Evolutionary conservation across 1,140 invertebrate species (phyloP).

Genomic region (Tetramorium alpestre): DNA sequence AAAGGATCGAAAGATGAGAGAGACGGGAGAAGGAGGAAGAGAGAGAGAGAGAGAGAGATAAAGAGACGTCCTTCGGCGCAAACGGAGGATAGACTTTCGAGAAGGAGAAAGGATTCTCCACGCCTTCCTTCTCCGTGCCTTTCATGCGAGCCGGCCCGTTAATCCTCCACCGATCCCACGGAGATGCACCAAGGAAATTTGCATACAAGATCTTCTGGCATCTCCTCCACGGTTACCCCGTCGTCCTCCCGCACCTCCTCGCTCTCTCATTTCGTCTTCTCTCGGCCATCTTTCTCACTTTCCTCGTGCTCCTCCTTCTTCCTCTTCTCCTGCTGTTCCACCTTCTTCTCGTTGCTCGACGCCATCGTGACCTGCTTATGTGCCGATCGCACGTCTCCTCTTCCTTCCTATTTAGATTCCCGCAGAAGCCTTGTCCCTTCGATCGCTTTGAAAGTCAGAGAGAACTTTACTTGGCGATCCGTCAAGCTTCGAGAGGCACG

Average conservation of each 20-base stretch:
- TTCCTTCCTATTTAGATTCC: slow-evolving; percentile 43
- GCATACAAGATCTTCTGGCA: slow-evolving; percentile 86
- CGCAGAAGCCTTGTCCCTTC: slow-evolving; percentile 11
- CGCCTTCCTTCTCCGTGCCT: slow-evolving; percentile 75
- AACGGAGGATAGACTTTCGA: slow-evolving; percentile 48
- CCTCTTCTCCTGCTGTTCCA: not conserved
- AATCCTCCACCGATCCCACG: slow-evolving; percentile 85
- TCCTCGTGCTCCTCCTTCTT: slow-evolving; percentile 9
- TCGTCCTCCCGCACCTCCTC: slow-evolving; percentile 66
- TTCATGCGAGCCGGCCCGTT: slow-evolving; percentile 86
- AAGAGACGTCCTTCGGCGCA: slow-evolving; percentile 11
- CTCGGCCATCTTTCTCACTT: slow-evolving; percentile 44
- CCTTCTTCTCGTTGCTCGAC: slow-evolving; percentile 56
- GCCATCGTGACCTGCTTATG: slow-evolving; percentile 72
- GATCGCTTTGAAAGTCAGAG: slow-evolving; percentile 36
- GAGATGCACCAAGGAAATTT: slow-evolving; percentile 86
- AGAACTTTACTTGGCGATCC: slow-evolving; percentile 58
- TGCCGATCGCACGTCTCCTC: slow-evolving; percentile 62
- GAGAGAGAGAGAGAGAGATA: slow-evolving; percentile 23
- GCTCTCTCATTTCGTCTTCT: slow-evolving; percentile 50
- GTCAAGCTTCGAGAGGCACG: slow-evolving; percentile 58
- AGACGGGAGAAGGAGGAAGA: not conserved
- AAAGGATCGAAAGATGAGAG: slow-evolving; percentile 57
- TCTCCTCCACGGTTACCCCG: slow-evolving; percentile 73
- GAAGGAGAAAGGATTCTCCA: slow-evolving; percentile 57